Evolutionary conservation across 1,140 invertebrate genomes (phyloP), one percentile per base, ranked within the genome.

Genomic region (Caenorhabditis inopinata): DNA sequence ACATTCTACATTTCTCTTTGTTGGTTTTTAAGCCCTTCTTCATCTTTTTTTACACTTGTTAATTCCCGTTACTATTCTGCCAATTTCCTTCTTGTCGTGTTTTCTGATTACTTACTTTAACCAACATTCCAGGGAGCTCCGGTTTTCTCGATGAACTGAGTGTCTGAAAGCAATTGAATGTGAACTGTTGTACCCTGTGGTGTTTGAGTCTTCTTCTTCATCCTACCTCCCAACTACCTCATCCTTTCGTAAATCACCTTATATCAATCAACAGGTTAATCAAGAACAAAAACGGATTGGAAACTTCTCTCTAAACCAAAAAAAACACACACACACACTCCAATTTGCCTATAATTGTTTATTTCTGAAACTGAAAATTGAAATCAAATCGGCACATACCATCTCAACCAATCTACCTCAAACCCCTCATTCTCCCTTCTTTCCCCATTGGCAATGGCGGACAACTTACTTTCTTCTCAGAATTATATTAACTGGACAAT

Each of bases 401-500:
- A 58, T 14, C 38, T 7, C 38, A 38, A 68, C 58, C 58, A 68
- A 68, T 32, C 58, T 38, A 68, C 58, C 58, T 68, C 21, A 18
- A 53, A 25, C 18, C 23, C 18, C 9, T 53, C 6, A 53, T 53
- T 53, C 49, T 25, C 27, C 49, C 18, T 32, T 42, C 23, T 6
- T 32, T 68, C 32, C 58, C 58, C 5, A 18, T 68, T 38, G n/a
- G 58, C 32, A 42, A 68, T 68, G 58, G 58, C 58, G 58, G 58
- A 80, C 73, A 80, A 75, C 25, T 46, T 80, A 35, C 68, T 80
- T 46, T 49, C 45, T 42, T 74, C 79, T 23, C 79, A 80, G 46
- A 74, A 80, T 38, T 80, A 80, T 73, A 46, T 80, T 42, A 80
- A 80, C 35, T 80, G 79, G 79, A 80, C 62, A 32, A 80, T 80